Base-by-base conservation (phyloP, 2,888 invertebrate species). In the Drosophila sordidapex region DNA sequence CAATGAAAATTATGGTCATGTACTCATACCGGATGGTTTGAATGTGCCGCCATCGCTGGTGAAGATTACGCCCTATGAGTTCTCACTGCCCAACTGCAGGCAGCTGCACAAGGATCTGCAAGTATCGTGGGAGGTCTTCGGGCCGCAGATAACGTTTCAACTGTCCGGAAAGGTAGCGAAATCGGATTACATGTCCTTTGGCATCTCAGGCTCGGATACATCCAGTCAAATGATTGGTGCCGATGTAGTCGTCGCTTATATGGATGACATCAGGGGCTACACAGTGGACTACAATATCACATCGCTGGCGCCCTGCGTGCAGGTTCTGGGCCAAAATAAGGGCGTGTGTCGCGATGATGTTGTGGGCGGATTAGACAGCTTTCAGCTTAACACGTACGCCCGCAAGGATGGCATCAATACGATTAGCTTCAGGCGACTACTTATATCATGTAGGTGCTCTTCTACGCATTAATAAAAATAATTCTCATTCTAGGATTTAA, bases 101-200 rank as follows among this genome's bases (percentile, higher is more conserved):
- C 98, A 98, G 93, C 94, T 98, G 63, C 98, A 98, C 93, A 96
- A 96, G 91, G 95, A 97, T 91, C 94, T 96, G 78, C 97, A 97
- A 94, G 95, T 97, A 2, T 96, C 96, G 13, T 98, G 98, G 98
- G 98, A 98, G 92, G 96, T 98, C 33, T 98, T 98, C 93, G 98
- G 98, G 0, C 97, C 96, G 29, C 96, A 96, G 92, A 95, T 98
- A 76, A 98, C 98, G 11, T 94, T 98, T 64, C 96, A 98, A 92
- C 93, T 98, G 15, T 96, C 97, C 15, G 98, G 96, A 1, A 96
- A 96, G 94, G 93, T 93, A 43, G 94, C 91, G 0, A 95, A 95
- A 80, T 94, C 96, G 85, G 97, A 97, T 83, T 98, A 98, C 93
- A 96, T 98, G 95, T 96, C 97, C 18, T 98, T 98, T 93, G 98